A percentile compares a stretch with the other conserved stretches of the same genome.
Evolutionary conservation across 2,113 vertebrate species (phyloP).

Genomic region (Turdus rufiventris): DNA sequence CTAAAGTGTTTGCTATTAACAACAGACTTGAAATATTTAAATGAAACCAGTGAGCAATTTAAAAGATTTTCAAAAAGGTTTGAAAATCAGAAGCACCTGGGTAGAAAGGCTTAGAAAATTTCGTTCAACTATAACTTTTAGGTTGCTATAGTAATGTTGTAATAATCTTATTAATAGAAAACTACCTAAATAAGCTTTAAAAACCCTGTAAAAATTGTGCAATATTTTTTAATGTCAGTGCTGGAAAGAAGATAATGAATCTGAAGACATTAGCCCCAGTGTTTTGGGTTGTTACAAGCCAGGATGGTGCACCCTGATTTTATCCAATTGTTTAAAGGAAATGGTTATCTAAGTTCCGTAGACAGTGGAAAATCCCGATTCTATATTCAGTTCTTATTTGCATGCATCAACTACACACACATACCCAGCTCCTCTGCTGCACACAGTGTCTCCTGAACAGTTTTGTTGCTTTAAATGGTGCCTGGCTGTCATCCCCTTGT

Average conservation of each 20-base stretch:
- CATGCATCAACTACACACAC: neutral
- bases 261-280: neutral
- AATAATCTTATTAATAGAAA: constrained; percentile 39
- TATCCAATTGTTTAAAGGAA: neutral
- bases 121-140: neutral
- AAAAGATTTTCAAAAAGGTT: neutral
- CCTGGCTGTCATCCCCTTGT: neutral
- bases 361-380: neutral
- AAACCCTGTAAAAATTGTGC: constrained; percentile 12
- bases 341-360: neutral
- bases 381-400: neutral
- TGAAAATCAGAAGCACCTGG: neutral
- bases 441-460: neutral
- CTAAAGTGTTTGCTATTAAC: neutral
- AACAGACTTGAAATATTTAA: neutral
- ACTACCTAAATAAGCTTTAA: constrained; percentile 3
- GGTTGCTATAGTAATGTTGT: constrained; percentile 57
- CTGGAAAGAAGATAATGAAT: neutral
- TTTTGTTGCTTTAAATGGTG: neutral
- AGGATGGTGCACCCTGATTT: neutral
- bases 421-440: neutral
- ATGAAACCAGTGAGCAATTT: neutral
- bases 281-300: neutral
- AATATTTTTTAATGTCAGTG: neutral
- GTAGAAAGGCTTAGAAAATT: constrained; percentile 11